Percentiles rank a stretch among this genome's conserved stretches.
These are phyloP conservation scores for Mico argentatus DNA, from an alignment of 2,797 vertebrate species.

Conservation along the genomic window DNA sequence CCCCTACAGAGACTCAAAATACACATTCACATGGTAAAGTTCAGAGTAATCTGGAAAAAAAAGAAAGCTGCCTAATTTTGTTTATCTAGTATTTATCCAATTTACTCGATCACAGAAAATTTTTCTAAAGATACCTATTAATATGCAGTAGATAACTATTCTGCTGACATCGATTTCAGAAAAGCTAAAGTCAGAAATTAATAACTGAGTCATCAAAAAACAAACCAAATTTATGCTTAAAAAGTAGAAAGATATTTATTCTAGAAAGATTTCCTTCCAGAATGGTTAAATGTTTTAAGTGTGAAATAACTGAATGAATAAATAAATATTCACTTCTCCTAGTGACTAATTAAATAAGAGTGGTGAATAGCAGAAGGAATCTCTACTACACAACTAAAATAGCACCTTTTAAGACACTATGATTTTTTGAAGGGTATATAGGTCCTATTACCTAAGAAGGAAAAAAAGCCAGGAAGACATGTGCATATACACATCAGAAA, in stretches of 20 bases:
- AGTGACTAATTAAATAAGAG: neutral
- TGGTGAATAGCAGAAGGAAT: neutral
- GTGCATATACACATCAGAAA: neutral
- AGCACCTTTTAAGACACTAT: neutral
- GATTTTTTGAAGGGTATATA: neutral
- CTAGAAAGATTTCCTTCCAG: constrained; percentile 14
- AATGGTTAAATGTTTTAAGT: constrained; percentile 17
- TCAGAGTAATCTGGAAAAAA: neutral
- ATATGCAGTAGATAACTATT: neutral
- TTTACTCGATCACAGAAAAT: neutral
- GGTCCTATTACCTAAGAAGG: neutral
- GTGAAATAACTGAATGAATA: constrained; percentile 22
- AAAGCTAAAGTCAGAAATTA: constrained; percentile 31
- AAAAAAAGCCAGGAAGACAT: neutral
- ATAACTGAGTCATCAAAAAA: neutral
- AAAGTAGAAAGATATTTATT: constrained; percentile 4
- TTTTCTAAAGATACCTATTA: constrained; percentile 13
- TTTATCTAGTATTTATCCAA: constrained; percentile 9
- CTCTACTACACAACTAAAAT: neutral
- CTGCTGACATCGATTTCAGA: neutral
- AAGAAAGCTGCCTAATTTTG: constrained; percentile 30
- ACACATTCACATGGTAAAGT: neutral
- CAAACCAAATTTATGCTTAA: constrained; percentile 18
- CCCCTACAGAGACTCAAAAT: neutral
- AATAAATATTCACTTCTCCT: neutral